Conservation (phyloP, 2,113 vertebrate genomes). For the Lycocorax pyrrhopterus region DNA sequence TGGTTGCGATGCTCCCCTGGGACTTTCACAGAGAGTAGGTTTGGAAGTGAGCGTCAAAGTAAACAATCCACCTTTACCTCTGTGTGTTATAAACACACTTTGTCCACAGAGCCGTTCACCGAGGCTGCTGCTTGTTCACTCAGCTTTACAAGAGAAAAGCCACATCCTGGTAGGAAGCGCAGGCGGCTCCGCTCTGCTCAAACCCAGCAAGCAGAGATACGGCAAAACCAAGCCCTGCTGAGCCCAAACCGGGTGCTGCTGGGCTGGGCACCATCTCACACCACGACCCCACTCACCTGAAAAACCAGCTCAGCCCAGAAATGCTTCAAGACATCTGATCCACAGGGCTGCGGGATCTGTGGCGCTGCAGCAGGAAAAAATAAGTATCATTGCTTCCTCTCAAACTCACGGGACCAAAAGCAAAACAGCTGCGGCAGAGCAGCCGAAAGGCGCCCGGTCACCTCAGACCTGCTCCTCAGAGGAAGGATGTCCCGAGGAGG, state of each 20-base stretch:
- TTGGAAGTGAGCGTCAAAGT: neutral
- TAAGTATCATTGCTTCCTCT: neutral
- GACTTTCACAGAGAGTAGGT: neutral
- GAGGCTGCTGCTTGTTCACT: neutral
- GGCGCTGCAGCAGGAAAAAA: slow-evolving; percentile 38
- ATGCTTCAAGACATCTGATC: slow-evolving; percentile 27
- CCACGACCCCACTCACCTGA: slow-evolving; percentile 25
- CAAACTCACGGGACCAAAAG: neutral
- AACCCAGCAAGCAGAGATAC: accelerated
- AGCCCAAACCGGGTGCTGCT: neutral
- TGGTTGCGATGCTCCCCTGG: accelerated
- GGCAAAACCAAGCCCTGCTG: neutral
- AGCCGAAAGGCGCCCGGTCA: accelerated
- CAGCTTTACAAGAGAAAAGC: slow-evolving; percentile 4
- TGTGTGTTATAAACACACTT: neutral
- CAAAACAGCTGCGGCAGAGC: neutral
- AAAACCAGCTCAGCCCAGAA: slow-evolving; percentile 25
- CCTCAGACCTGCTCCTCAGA: neutral
- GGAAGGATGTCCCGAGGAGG: neutral
- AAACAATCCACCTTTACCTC: slow-evolving; percentile 4
- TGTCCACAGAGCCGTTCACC: neutral
- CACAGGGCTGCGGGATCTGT: neutral
- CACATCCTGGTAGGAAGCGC: slow-evolving; percentile 2
- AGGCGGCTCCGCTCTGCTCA: neutral
- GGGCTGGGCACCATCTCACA: neutral